Conservation (phyloP, 2,888 invertebrate genomes). For the Lithophane leautieri region DNA sequence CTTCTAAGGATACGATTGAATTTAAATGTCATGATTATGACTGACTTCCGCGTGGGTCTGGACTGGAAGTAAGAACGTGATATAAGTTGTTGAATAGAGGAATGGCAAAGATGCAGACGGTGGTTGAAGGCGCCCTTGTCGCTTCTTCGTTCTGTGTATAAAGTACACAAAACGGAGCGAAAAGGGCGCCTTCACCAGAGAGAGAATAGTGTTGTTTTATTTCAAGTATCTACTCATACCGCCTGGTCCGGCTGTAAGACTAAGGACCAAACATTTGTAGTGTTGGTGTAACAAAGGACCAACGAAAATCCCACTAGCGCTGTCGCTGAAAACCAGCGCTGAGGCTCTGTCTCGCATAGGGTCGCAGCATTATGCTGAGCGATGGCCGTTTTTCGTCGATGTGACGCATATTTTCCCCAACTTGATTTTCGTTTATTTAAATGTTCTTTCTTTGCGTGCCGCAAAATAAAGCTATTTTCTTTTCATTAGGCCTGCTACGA, state of each 20-base stretch:
- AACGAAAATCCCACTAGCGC: neutral
- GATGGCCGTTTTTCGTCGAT: too few relatives aligned
- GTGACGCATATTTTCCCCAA: too few relatives aligned
- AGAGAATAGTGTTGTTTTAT: too few relatives aligned
- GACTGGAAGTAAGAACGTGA: constrained; percentile 9
- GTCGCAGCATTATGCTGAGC: too few relatives aligned
- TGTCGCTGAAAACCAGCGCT: too few relatives aligned
- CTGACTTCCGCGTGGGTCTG: constrained; percentile 26
- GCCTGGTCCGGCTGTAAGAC: neutral
- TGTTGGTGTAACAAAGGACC: neutral
- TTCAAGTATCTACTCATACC: neutral
- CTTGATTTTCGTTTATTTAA: too few relatives aligned
- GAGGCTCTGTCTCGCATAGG: too few relatives aligned
- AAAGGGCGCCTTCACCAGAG: too few relatives aligned
- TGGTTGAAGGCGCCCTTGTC: neutral
- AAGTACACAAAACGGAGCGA: too few relatives aligned
- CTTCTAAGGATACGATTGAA: constrained; percentile 42
- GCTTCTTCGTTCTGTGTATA: neutral
- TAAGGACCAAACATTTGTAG: neutral
- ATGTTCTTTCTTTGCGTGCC: too few relatives aligned
- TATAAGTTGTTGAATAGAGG: neutral
- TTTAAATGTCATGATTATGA: constrained; percentile 22
- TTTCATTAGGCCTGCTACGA: too few relatives aligned
- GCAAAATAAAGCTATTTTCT: too few relatives aligned
- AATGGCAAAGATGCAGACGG: neutral